A percentile compares a stretch with the other conserved stretches of the same genome.
Conservation (phyloP, 1,140 invertebrate genomes). For the Drosophila kepulauana region DNA sequence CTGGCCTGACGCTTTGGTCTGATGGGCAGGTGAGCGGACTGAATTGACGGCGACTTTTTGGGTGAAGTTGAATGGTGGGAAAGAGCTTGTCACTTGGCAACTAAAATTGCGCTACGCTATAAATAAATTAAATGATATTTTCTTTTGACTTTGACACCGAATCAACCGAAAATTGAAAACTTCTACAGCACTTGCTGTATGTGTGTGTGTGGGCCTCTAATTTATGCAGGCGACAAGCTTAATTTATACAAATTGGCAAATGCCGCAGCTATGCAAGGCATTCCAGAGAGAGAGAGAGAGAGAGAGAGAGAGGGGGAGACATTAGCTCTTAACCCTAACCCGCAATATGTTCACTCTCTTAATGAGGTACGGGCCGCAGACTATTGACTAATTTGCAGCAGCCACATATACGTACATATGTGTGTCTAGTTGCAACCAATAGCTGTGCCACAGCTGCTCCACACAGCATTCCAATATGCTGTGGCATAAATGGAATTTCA, state of each 20-base stretch:
- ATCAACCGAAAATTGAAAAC: conserved; percentile 65
- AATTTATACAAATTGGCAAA: conserved; percentile 75
- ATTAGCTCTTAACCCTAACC: not conserved
- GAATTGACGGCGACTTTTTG: conserved; percentile 13
- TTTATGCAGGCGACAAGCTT: conserved; percentile 64
- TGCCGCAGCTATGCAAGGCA: conserved; percentile 38
- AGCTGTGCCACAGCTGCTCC: conserved; percentile 30
- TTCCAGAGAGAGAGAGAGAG: too few species aligned
- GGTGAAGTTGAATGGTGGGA: conserved; percentile 31
- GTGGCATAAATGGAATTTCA: conserved; percentile 73
- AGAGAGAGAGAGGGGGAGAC: too few species aligned
- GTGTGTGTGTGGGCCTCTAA: conserved; percentile 20
- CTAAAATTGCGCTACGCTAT: conserved; percentile 48
- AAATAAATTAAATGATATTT: conserved; percentile 82
- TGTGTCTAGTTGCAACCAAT: conserved; percentile 50
- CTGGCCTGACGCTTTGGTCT: conserved; percentile 7
- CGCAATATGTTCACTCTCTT: conserved; percentile 25
- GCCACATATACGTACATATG: conserved; percentile 61
- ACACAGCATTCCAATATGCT: conserved; percentile 62
- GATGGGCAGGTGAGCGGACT: conserved; percentile 39
- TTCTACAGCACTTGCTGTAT: conserved; percentile 18
- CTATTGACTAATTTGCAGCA: conserved; percentile 79
- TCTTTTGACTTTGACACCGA: conserved; percentile 63
- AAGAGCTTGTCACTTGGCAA: conserved; percentile 52
- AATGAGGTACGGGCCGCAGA: conserved; percentile 67